phyloP scores from a whole-genome alignment of 2,797 vertebrate genomes.

The Furcifer pardalis region DNA sequence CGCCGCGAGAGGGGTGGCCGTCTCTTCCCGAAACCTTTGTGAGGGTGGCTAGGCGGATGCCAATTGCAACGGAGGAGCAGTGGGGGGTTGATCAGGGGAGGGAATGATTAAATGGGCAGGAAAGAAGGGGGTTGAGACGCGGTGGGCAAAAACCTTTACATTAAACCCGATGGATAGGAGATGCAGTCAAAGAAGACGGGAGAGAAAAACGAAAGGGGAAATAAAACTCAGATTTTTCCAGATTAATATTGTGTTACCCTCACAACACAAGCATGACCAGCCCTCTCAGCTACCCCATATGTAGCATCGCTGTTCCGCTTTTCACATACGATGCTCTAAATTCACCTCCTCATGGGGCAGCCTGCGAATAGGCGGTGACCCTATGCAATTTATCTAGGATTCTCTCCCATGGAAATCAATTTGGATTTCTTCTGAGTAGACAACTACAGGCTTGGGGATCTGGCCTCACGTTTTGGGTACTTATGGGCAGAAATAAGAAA shows the following conservation, averaged over 20 bases:
- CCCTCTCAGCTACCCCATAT: background rate
- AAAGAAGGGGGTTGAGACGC: background rate
- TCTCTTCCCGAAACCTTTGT: background rate
- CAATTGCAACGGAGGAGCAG: conserved; percentile 26
- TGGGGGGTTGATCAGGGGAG: background rate
- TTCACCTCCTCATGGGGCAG: too few relatives aligned
- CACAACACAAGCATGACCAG: too few relatives aligned
- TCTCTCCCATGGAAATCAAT: too few relatives aligned
- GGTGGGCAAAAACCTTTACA: background rate
- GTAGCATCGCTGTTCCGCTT: too few relatives aligned
- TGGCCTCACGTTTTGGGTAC: background rate
- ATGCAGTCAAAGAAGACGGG: background rate
- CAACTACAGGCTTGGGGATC: too few relatives aligned
- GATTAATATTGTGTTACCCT: too few relatives aligned
- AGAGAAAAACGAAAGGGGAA: too few relatives aligned
- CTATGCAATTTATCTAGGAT: background rate
- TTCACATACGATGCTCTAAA: too few relatives aligned
- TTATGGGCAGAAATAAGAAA: background rate
- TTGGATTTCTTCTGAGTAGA: background rate
- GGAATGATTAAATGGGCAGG: background rate
- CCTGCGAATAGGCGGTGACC: too few relatives aligned
- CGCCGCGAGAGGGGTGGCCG: background rate
- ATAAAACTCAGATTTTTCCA: background rate
- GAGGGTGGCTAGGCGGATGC: conserved; percentile 42
- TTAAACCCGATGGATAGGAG: too few relatives aligned